Evolutionary conservation across 2,888 invertebrate species (phyloP), one percentile per base, ranked within the genome.

Genomic region (Apamea epomidion): DNA sequence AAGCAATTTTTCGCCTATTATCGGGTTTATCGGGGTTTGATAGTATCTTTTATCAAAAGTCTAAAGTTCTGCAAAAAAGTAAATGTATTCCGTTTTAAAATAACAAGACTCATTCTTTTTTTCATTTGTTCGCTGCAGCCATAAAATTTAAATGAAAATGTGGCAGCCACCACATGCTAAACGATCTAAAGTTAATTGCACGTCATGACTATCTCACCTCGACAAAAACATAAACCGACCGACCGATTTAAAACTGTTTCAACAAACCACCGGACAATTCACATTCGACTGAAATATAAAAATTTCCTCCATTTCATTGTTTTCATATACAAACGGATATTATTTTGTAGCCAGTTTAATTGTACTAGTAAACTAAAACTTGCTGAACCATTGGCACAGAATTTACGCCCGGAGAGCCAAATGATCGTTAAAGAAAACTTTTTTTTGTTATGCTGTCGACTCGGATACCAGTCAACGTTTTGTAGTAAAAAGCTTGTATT

Each of bases 281-380:
- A 51, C 67, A 29, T 65, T 72, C 67, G 29, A 68, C 21, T 80
- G 54, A 70, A 83, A 74, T 67, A 51, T 25, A 37, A 29, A 78
- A 83, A 74, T 60, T 77, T 82, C n/a, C 76, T 71, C 6, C 18
- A 67, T 86, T 68, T 68, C 51, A 67, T 37, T 76, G n/a, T 79
- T 80, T 88, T 64, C 51, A 58, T 73, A 48, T 71, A 74, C 67
- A 73, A 81, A 75, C 16, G 37, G 70, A 78, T 75, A 71, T 80
- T 67, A 77, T 81, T 84, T 84, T 72, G 78, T 73, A 21, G 16
- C 29, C 14, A 69, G 51, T 77, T 81, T 68, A 82, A 84, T 89
- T 89, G 77, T 72, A 74, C 18, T 69, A 80, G 77, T 83, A 71
- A 80, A 87, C 64, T 83, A 37, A 80, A 89, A 80, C 51, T 84